Conservation (phyloP, 2,888 invertebrate species). For the Tiliacea citrago region DNA sequence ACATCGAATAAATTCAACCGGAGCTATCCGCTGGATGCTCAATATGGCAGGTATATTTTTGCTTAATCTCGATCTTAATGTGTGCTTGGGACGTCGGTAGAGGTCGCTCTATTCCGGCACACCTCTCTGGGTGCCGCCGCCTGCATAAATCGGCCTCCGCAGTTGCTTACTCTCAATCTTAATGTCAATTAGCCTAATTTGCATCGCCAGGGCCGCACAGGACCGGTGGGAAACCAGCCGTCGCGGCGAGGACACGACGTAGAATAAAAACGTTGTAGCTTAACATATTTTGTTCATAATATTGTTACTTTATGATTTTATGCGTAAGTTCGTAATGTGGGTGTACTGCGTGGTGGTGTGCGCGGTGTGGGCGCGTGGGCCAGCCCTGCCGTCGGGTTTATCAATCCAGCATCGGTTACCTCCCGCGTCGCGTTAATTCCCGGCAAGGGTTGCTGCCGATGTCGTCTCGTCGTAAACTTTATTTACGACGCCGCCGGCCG, state of each 20-base stretch:
- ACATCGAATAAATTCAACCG: conserved; percentile 55
- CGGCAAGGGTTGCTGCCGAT: conserved; percentile 76
- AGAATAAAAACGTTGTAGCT: conserved; percentile 46
- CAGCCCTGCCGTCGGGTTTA: conserved; percentile 66
- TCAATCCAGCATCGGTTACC: conserved; percentile 73
- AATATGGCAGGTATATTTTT: conserved; percentile 64
- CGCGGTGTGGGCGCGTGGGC: conserved; percentile 49
- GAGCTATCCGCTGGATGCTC: conserved; percentile 63
- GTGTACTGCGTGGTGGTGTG: conserved; percentile 37
- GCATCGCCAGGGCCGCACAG: conserved; percentile 63
- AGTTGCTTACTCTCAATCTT: conserved; percentile 69
- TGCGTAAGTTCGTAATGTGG: conserved; percentile 53
- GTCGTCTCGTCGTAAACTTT: conserved; percentile 84
- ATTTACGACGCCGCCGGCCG: conserved; percentile 84
- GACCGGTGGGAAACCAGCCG: conserved; percentile 48
- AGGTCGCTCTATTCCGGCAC: conserved; percentile 64
- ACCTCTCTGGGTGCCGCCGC: conserved; percentile 55
- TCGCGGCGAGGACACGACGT: conserved; percentile 35
- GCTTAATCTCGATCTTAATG: conserved; percentile 69
- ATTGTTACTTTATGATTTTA: conserved; percentile 51
- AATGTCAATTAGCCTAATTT: conserved; percentile 74
- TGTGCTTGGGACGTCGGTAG: conserved; percentile 51
- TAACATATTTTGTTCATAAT: conserved; percentile 52
- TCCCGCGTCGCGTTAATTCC: conserved; percentile 84
- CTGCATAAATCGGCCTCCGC: conserved; percentile 63